Evolutionary conservation across 2,113 vertebrate species (phyloP), one percentile per base, ranked within the genome.

Genomic region (Sula dactylatra): DNA sequence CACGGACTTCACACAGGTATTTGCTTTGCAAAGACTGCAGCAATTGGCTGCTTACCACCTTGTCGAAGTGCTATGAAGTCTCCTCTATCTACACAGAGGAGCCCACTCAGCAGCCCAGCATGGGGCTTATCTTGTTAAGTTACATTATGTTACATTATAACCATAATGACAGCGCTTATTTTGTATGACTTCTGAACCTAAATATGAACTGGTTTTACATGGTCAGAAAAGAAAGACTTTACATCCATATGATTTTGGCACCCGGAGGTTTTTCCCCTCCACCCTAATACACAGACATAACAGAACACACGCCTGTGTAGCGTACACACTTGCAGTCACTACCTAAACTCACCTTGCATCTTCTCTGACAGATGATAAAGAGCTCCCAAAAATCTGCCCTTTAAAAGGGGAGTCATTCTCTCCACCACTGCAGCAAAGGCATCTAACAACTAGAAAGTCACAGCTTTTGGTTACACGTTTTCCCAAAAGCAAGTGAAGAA

Each of bases 181-280:
- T 3, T 20, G 13, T 4, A 47, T 0, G 1, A 9, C 22, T 31
- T 59, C 13, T 4, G 61, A 73, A 62, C 25, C 24, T 21, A 5
- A 45, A 5, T 0, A n/a, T 0, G 2, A 9, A 3, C 27, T 58
- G 56, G 3, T n/a, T 21, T 59, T 7, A 8, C 10, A 0, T 0
- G 5, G n/a, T 0, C 50, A 29, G n/a, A 25, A 11, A 27, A 11
- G 29, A 18, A 29, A 25, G 54, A 42, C 6, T 69, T 26, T 2
- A 7, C 0, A 4, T 4, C 27, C 13, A 0, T 2, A 5, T 1
- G 9, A 29, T 40, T 50, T 10, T 19, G 4, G 15, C 6, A 16
- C 11, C 38, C 31, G 8, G 31, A 69, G 29, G 32, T 20, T 64
- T 22, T 64, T 10, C 2, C 8, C 8, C 22, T 13, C 22, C 38